Evolutionary conservation across 1,140 invertebrate species (phyloP).

Genomic region (Aplysia californica): DNA sequence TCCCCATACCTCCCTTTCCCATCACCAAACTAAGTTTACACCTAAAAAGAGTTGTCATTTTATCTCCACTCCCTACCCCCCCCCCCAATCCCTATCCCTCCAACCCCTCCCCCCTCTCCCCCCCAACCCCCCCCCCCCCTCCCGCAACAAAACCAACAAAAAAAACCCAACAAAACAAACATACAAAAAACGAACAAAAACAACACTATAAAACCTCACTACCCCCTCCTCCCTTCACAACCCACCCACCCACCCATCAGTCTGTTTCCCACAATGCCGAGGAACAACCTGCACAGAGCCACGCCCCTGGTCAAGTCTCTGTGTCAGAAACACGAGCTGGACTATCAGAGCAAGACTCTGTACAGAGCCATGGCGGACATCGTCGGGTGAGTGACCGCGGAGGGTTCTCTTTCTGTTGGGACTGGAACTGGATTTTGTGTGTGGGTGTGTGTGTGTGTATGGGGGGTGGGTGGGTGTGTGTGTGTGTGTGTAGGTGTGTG

Average conservation of each 20-base stretch:
- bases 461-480: too few species aligned
- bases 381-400: constrained; percentile 60
- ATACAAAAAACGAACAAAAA: too few species aligned
- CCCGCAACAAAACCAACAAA: too few species aligned
- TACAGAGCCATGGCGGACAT: constrained; percentile 61
- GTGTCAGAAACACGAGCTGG: constrained; percentile 64
- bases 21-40: too few species aligned
- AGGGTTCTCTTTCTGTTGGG: too few species aligned
- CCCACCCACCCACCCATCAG: constrained; percentile 37
- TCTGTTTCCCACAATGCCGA: constrained; percentile 67
- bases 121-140: not conserved
- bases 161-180: too few species aligned
- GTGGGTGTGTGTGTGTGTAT: too few species aligned
- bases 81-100: not conserved
- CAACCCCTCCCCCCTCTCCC: not conserved
- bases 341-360: constrained; percentile 60
- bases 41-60: not conserved
- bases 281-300: constrained; percentile 66
- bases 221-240: not conserved
- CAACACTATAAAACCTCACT: too few species aligned
- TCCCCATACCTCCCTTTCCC: too few species aligned
- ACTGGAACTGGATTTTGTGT: too few species aligned
- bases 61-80: not conserved
- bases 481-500: too few species aligned
- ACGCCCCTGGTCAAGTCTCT: constrained; percentile 61